Conservation (phyloP, 2,797 vertebrate genomes). For the Fundulus diaphanus region DNA sequence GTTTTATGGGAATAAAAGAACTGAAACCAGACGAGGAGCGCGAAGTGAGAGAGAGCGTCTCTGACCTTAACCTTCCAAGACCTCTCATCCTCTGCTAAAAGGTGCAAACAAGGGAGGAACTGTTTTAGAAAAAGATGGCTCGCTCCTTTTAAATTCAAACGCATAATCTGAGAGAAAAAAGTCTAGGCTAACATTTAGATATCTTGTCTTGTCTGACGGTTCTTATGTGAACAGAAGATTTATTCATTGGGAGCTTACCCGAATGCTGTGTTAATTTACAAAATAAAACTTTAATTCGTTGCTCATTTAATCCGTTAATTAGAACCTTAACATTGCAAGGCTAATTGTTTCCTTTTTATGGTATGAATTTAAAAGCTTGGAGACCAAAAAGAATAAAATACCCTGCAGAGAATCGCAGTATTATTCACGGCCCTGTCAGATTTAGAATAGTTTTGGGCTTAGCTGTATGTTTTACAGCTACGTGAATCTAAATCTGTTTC, state of each 20-base stretch:
- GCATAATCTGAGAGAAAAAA: neutral
- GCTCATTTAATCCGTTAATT: neutral
- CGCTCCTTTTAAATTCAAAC: neutral
- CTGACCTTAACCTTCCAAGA: neutral
- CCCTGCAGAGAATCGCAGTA: neutral
- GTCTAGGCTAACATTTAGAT: neutral
- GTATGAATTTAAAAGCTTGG: neutral
- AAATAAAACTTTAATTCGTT: neutral
- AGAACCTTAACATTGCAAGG: neutral
- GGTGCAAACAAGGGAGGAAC: neutral
- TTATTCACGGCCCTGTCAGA: neutral
- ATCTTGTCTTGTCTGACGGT: neutral
- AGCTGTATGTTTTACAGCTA: neutral
- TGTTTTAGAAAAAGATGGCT: neutral
- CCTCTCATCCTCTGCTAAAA: constrained; percentile 4
- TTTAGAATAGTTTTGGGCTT: neutral
- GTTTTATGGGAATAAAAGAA: neutral
- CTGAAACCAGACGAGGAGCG: neutral
- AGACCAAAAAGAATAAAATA: neutral
- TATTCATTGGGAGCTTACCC: neutral
- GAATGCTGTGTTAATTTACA: neutral
- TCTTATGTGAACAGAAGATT: neutral
- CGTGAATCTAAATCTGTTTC: neutral
- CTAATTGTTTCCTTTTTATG: neutral
- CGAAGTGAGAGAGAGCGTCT: constrained; percentile 12